Base-by-base conservation (phyloP, 2,113 vertebrate genomes). In the Bagarius yarrelli region DNA sequence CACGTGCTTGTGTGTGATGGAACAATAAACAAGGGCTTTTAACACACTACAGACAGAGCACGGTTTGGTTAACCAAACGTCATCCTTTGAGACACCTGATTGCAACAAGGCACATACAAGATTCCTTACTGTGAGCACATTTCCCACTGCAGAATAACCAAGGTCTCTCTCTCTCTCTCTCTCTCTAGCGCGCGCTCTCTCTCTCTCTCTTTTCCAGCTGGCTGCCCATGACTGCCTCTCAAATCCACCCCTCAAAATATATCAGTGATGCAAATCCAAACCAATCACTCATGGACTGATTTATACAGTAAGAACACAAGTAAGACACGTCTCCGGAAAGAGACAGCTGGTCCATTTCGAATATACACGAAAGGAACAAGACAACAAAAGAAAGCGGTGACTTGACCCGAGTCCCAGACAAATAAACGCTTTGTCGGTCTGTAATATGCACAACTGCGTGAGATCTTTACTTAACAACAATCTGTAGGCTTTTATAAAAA, bases 121-220 rank as follows among this genome's bases (percentile, higher is more conserved):
- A 74, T 61, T 86, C 44, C 76, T 81, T 44, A 80, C 78, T 79
- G 72, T 71, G 50, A 86, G 78, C 76, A 86, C 66, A 44, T 81
- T 77, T 78, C 74, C 64, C 59, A 55, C 67, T 30, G 59, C 71
- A 74, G 59, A 25, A 67, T 78, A 76, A 34, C 75, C 81, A 76
- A 40, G 30, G 79, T 78, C 76, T 79, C 73, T 70, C 53, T 76
- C 73, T 69, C 70, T 74, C 63, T 40, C 63, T 66, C 25, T 61
- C 73, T 80, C 79, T n/a, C 40, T 56, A n/a, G n/a, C n/a, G n/a
- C n/a, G n/a, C n/a, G n/a, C 11, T 66, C 32, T 73, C 76, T 61
- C 36, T 47, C 56, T 78, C 89, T 8, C 36, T 40, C 88, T 91
- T 90, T 87, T 81, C n/a, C 63, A 78, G 30, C 55, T 53, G 70